Percentiles rank a stretch among this genome's conserved stretches.
phyloP scores from a whole-genome alignment of 2,888 invertebrate genomes.

The Melikaiella ostensackeni region DNA sequence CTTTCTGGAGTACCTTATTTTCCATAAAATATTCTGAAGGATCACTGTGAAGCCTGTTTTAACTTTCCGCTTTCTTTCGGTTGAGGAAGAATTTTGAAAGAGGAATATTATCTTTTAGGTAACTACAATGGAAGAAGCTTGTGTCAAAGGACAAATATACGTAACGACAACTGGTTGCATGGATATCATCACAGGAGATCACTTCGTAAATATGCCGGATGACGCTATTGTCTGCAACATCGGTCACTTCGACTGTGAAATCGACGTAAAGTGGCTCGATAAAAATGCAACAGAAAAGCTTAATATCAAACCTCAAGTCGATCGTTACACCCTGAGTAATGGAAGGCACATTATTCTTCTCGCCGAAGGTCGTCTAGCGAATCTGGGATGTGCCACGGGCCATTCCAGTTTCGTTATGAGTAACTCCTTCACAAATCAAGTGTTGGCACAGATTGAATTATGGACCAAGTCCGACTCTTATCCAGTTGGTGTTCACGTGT shows the following conservation, averaged over 20 bases:
- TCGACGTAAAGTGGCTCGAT: conserved; percentile 97
- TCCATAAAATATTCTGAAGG: too few species aligned
- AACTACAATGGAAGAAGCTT: conserved; percentile 97
- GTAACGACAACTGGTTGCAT: conserved; percentile 99
- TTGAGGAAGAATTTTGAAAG: background rate
- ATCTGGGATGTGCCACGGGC: conserved; percentile 98
- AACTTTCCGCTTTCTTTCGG: too few species aligned
- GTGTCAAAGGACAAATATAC: conserved; percentile 93
- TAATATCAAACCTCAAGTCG: conserved; percentile 98
- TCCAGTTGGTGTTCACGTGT: conserved; percentile 92
- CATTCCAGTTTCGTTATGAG: conserved; percentile 99
- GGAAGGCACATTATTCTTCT: conserved; percentile 96
- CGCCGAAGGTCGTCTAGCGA: conserved; percentile 97
- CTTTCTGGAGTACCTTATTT: too few species aligned
- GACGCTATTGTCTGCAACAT: conserved; percentile 99
- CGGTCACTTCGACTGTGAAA: conserved; percentile 99
- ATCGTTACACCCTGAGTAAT: conserved; percentile 92
- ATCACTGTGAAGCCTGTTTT: too few species aligned
- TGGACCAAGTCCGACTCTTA: conserved; percentile 94
- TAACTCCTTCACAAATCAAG: conserved; percentile 99
- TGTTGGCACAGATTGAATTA: conserved; percentile 98
- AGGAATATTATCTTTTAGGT: conserved; percentile 79
- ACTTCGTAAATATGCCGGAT: conserved; percentile 95
- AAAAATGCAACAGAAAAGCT: conserved; percentile 92
- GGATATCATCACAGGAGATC: conserved; percentile 91